A percentile compares a stretch with the other conserved stretches of the same genome.
Conservation (phyloP, 2,888 invertebrate genomes). For the Stictocephala bisonia region DNA sequence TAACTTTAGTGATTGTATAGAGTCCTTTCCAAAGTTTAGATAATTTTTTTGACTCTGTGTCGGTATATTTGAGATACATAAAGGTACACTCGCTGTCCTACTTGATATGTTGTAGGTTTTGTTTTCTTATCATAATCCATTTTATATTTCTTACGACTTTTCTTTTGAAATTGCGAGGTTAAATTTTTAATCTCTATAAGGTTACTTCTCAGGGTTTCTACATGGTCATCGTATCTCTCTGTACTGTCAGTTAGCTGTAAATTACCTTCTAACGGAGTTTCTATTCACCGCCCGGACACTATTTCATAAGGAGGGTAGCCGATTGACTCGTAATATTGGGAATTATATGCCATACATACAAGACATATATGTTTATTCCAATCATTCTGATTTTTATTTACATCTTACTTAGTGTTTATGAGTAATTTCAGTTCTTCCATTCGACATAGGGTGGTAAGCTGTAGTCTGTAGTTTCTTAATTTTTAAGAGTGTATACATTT, state of each 20-base stretch:
- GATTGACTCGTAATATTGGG: not conserved
- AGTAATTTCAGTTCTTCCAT: slow-evolving; percentile 60
- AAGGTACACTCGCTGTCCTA: no score
- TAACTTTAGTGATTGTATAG: no score
- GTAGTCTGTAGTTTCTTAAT: slow-evolving; percentile 51
- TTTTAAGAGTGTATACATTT: no score
- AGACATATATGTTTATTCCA: not conserved
- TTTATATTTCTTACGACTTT: no score
- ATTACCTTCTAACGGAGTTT: not conserved
- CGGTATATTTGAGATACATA: no score
- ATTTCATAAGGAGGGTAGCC: not conserved
- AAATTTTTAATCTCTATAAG: no score
- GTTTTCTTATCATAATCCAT: no score
- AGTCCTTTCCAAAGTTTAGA: no score
- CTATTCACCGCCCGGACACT: not conserved
- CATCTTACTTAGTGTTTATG: slow-evolving; percentile 60
- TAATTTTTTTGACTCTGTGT: no score
- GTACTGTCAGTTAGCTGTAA: not conserved
- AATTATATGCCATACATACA: not conserved
- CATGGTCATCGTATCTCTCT: not conserved
- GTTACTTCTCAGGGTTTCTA: not conserved
- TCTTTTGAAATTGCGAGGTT: no score
- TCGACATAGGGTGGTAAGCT: slow-evolving; percentile 60
- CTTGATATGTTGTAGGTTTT: no score
- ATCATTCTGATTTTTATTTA: slow-evolving; percentile 46